Conservation (phyloP, 2,888 invertebrate species). For the Vanessa cardui region DNA sequence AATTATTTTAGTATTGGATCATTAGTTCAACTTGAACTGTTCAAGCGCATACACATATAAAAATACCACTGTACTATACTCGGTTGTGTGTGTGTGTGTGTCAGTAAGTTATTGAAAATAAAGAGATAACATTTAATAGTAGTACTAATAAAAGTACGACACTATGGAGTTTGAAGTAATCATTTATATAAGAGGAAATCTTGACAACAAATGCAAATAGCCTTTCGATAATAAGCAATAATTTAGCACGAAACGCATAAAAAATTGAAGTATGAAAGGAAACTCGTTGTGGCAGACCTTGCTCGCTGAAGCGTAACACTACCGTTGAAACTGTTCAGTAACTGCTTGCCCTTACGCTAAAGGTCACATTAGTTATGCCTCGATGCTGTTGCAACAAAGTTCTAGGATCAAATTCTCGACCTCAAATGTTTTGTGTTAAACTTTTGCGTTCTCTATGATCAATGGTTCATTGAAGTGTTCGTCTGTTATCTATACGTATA, state of each 20-base stretch:
- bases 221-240: conserved; percentile 13
- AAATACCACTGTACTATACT: too few relatives aligned
- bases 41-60: too few relatives aligned
- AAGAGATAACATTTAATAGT: too few relatives aligned
- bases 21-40: too few relatives aligned
- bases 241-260: conserved; percentile 20
- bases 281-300: conserved; percentile 37
- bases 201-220: not conserved
- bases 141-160: too few relatives aligned
- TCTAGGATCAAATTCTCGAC: conserved; percentile 27
- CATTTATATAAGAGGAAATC: not conserved
- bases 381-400: conserved; percentile 27
- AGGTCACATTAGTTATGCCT: conserved; percentile 38
- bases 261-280: conserved; percentile 33
- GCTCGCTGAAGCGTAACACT: conserved; percentile 36
- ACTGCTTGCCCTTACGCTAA: conserved; percentile 36
- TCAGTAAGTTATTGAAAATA: too few relatives aligned
- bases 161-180: not conserved
- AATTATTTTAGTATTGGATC: too few relatives aligned
- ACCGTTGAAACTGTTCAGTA: conserved; percentile 35
- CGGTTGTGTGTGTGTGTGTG: too few relatives aligned
- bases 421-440: conserved; percentile 18
- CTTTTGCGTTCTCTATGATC: conserved; percentile 13
- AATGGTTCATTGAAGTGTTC: conserved; percentile 5
- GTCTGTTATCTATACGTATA: too few relatives aligned